Evolutionary conservation across 2,888 invertebrate genomes (phyloP), one percentile per base, ranked within the genome.

Genomic region (Pyrocoelia pectoralis): DNA sequence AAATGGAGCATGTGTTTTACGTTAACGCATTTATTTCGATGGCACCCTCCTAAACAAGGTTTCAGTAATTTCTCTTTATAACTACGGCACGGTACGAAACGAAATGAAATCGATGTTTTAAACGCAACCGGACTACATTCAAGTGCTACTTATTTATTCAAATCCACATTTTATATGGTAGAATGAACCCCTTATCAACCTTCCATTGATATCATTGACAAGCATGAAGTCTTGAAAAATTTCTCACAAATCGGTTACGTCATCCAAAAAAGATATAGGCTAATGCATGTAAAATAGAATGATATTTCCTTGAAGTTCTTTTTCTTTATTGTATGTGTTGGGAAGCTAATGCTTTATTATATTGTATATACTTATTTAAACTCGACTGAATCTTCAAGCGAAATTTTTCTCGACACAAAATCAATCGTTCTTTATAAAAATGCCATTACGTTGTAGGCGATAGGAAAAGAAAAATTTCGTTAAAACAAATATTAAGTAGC

Each of bases 401-500:
- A 24, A n/a, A n/a, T n/a, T n/a, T n/a, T 24, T 8, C 41, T 55
- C 53, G 53, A 41, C 41, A 29, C 29, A 46, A 46, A 55, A 55
- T 46, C 40, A 15, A 53, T 40, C 41, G 41, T 9, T n/a, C 14
- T 43, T 43, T 43, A 15, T 13, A 43, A 43, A 15, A 43, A 43
- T 15, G 13, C 13, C n/a, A 15, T 15, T 13, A 5, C 41, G 3
- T 15, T 3, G 41, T 6, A n/a, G 24, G 24, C 6, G n/a, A n/a
- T n/a, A 24, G 24, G 8, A 24, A 24, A 24, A 8, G 24, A 3
- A 24, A 24, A 24, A 24, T 5, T 24, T 5, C 8, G 24, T n/a
- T 33, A 33, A 48, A 38, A 56, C 48, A 51, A 57, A 57, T 57
- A 57, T 57, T 52, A 58, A 48, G 46, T 13, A 29, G 58, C 43